Evolutionary conservation across 2,797 vertebrate genomes (phyloP).

Genomic region (Helicolenus hilgendorfi): DNA sequence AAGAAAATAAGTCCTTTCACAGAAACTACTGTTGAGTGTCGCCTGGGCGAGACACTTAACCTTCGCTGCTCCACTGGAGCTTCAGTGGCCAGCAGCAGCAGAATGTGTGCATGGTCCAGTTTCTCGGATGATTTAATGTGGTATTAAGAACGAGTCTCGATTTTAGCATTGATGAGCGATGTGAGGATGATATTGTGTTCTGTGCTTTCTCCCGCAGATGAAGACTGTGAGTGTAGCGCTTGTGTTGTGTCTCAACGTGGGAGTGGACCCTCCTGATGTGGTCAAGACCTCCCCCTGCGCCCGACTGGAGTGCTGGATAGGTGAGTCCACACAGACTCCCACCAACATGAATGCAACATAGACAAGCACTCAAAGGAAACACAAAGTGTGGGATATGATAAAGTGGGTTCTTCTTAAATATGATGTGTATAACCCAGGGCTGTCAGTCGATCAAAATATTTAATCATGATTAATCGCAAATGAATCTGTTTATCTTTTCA

Average conservation of each 20-base stretch:
- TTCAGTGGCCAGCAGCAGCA: not conserved
- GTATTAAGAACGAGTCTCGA: not conserved
- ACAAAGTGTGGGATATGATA: not conserved
- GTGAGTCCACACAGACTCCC: slow-evolving; percentile 76
- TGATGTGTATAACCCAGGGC: not conserved
- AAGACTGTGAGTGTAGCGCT: slow-evolving; percentile 99
- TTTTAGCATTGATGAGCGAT: not conserved
- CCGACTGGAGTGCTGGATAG: slow-evolving; percentile 98
- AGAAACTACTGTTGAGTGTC: not conserved
- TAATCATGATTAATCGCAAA: too few species aligned
- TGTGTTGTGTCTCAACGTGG: slow-evolving; percentile 98
- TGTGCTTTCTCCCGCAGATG: slow-evolving; percentile 90
- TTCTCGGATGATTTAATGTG: not conserved
- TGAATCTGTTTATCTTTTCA: too few species aligned
- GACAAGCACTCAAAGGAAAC: not conserved
- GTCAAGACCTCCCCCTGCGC: slow-evolving; percentile 99
- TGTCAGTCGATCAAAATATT: too few species aligned
- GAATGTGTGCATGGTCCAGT: not conserved
- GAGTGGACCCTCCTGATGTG: slow-evolving; percentile 98
- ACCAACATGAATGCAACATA: not conserved
- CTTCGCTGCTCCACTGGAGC: slow-evolving; percentile 2
- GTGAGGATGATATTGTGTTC: not conserved
- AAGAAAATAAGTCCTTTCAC: not conserved
- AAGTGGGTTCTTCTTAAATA: not conserved
- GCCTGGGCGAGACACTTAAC: not conserved